Evolutionary conservation across 1,140 invertebrate species (phyloP), one percentile per base, ranked within the genome.

Genomic region (Melipona quadrifasciata): DNA sequence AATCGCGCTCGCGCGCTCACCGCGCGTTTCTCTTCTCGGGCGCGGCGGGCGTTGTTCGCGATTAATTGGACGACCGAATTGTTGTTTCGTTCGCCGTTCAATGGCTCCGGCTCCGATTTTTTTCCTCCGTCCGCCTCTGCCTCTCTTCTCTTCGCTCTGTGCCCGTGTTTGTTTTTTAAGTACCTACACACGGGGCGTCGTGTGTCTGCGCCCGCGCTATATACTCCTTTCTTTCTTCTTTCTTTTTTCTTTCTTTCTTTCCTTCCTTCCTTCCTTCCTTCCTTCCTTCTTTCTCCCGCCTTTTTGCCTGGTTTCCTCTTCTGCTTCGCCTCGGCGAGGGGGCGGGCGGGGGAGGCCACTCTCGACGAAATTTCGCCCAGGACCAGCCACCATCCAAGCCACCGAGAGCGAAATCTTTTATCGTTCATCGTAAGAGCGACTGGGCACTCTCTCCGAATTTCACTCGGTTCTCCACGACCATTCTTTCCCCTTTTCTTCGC

Each of bases 21-120:
- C 39, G 39, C 57, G 86, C 82, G 85, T 73, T 88, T 73, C 82
- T 78, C 77, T 89, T 86, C 80, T 77, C 80, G 39, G 6, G 39
- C 39, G 39, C 39, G 57, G 72, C 73, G 74, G 73, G 67, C 83
- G 84, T 90, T 84, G 81, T 91, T 80, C 85, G 81, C 84, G 85
- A 89, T 89, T 89, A 89, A 89, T 89, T 86, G 88, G 87, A 86
- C 81, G 87, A 83, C 79, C 85, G 81, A 89, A 89, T 89, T 88
- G 87, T 82, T 89, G 84, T 84, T 89, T 89, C 88, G 87, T 89
- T 78, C 77, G 12, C 14, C 61, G 85, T 74, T 86, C 34, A 86
- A 80, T 85, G 87, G 68, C 73, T 78, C 65, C 58, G 80, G 81
- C 83, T 89, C 71, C 71, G 80, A 86, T 86, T 71, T 76, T 80